Evolutionary conservation across 2,888 invertebrate species (phyloP).

Genomic region (Asteroscopus sphinx): DNA sequence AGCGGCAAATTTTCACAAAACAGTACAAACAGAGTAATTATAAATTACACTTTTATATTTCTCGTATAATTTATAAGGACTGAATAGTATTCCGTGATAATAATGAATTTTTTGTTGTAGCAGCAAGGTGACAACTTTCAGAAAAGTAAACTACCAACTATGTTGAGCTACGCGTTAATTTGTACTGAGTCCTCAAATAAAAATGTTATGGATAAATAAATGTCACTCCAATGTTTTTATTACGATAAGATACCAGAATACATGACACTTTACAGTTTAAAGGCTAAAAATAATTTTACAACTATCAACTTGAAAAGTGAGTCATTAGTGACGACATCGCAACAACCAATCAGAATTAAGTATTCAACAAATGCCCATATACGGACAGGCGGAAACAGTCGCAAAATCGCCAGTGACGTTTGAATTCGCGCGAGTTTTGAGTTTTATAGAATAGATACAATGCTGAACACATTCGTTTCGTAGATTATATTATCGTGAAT

Average conservation of each 20-base stretch:
- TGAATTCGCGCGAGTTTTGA: constrained; percentile 69
- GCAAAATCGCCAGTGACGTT: constrained; percentile 65
- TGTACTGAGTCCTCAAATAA: constrained; percentile 53
- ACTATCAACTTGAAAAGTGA: constrained; percentile 75
- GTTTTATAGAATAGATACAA: not conserved
- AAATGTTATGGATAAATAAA: constrained; percentile 61
- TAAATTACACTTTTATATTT: constrained; percentile 19
- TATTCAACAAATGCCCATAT: constrained; percentile 91
- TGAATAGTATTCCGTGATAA: not conserved
- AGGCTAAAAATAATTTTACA: constrained; percentile 70
- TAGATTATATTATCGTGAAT: not conserved
- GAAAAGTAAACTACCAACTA: constrained; percentile 67
- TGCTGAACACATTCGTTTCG: not conserved
- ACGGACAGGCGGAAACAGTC: constrained; percentile 88
- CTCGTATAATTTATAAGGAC: not conserved
- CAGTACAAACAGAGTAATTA: not conserved
- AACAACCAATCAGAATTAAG: constrained; percentile 89
- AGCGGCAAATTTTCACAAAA: constrained; percentile 25
- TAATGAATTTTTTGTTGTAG: constrained; percentile 9
- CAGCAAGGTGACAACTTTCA: constrained; percentile 73
- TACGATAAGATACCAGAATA: constrained; percentile 72
- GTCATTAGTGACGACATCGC: constrained; percentile 78
- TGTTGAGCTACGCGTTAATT: constrained; percentile 62
- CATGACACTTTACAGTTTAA: constrained; percentile 61
- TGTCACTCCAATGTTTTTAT: constrained; percentile 59